Base-by-base conservation (phyloP, 1,140 invertebrate species). In the Drosophila tristis region DNA sequence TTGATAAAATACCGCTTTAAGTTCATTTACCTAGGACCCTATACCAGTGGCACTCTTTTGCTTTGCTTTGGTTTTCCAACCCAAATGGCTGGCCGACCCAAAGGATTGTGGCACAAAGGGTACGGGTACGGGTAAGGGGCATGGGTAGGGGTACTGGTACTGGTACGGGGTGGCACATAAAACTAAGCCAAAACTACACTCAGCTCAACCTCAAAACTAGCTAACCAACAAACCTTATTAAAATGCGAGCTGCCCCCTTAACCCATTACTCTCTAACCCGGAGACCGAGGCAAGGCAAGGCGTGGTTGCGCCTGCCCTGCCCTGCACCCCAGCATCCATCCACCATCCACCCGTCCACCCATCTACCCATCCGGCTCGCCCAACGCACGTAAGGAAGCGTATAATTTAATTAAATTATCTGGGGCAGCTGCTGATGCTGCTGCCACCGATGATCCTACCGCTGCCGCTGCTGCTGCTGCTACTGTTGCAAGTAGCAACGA, bases 401-500 rank as follows among this genome's bases (percentile, higher is more conserved):
- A 87, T 87, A 87, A 87, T 87, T 87, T 87, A 87, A 87, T 87
- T 82, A 87, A 87, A 87, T 87, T 87, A 87, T 87, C 84, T 87
- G 71, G 82, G 82, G 75, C 82, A 87, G 67, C 80, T 82, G 61
- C 67, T 78, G 80, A 65, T 58, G 66, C 75, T 67, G 42, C 9
- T 44, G 49, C 35, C 35, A 13, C 11, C 35, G 35, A 39, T 39
- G 35, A 39, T 39, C 67, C 82, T 82, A 64, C 35, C 35, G 35
- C 35, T 39, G 35, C n/a, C 35, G 35, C 59, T 59, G 44, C 59
- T 59, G 53, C 65, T 49, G 47, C 50, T 78, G 60, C 75, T 73
- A 45, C 72, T 66, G 72, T 66, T 74, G 72, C 71, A 75, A 67
- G 81, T 77, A 81, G 72, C 78, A 78, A 87, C 82, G 82, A 86